Conservation (phyloP, 2,797 vertebrate species). For the Pangasius djambal region DNA sequence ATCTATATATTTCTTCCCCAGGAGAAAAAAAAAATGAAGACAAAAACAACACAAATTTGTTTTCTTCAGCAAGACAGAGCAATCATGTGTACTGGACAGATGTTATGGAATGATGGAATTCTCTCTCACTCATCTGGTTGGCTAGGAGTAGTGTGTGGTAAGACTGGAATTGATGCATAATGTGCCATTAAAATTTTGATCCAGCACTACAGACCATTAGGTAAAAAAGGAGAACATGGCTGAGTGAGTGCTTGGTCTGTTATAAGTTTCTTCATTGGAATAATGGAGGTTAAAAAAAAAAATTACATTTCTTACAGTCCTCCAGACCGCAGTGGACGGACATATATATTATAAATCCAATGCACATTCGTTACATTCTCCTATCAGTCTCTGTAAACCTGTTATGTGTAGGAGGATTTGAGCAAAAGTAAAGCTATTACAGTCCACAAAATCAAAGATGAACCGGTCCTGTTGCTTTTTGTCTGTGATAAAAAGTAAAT, state of each 20-base stretch:
- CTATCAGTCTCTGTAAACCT: background rate
- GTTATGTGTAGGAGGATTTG: background rate
- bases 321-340: background rate
- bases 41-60: slow-evolving; percentile 34
- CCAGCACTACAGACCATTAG: slow-evolving; percentile 12
- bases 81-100: background rate
- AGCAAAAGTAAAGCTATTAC: background rate
- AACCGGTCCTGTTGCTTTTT: background rate
- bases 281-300: background rate
- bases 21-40: slow-evolving; percentile 40
- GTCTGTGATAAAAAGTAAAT: background rate
- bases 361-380: background rate
- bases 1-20: slow-evolving; percentile 45
- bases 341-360: background rate
- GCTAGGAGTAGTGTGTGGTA: slow-evolving; percentile 5
- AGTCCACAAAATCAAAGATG: background rate
- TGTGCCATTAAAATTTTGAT: slow-evolving; percentile 25
- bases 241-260: slow-evolving; percentile 11
- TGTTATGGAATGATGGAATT: slow-evolving; percentile 13
- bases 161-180: slow-evolving; percentile 13
- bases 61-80: slow-evolving; percentile 40
- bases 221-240: background rate
- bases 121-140: slow-evolving; percentile 2
- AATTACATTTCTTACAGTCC: background rate
- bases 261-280: background rate